A percentile compares a stretch with the other conserved stretches of the same genome.
Conservation (phyloP, 2,888 invertebrate species). For the Agonopterix heracliana region DNA sequence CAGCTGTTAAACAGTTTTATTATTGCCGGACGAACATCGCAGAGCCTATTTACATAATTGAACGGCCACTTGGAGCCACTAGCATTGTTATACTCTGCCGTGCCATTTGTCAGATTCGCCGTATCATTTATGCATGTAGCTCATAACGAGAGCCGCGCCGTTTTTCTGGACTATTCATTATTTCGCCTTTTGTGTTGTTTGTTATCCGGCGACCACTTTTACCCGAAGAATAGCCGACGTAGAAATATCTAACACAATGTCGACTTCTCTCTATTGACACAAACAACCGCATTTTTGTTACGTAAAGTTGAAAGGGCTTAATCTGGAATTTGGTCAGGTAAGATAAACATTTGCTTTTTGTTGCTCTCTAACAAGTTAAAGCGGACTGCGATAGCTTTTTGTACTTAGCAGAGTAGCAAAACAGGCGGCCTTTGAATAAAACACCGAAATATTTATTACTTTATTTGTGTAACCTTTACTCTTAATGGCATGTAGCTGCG, state of each 20-base stretch:
- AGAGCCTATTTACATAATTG: conserved; percentile 76
- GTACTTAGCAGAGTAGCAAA: conserved; percentile 8
- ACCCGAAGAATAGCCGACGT: conserved; percentile 45
- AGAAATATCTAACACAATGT: conserved; percentile 52
- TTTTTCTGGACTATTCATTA: conserved; percentile 73
- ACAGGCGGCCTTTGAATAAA: conserved; percentile 10
- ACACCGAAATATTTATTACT: conserved; percentile 2
- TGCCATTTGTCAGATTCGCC: conserved; percentile 74
- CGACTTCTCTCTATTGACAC: conserved; percentile 48
- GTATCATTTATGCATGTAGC: conserved; percentile 74
- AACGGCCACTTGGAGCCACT: conserved; percentile 73
- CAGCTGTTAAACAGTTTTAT: conserved; percentile 75
- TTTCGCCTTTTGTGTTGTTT: conserved; percentile 65
- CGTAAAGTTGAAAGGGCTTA: conserved; percentile 57
- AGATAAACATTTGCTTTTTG: conserved; percentile 53
- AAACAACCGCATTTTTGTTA: conserved; percentile 56
- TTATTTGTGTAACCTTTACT: no score
- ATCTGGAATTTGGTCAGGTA: conserved; percentile 62
- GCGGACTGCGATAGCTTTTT: conserved; percentile 23
- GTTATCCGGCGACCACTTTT: conserved; percentile 51
- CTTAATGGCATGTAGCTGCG: no score
- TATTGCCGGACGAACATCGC: conserved; percentile 68
- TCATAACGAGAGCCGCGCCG: conserved; percentile 65
- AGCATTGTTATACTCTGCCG: conserved; percentile 74
- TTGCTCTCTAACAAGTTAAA: conserved; percentile 38